Evolutionary conservation across 1,140 invertebrate genomes (phyloP), one percentile per base, ranked within the genome.

Genomic region (Drosophila sp.): DNA sequence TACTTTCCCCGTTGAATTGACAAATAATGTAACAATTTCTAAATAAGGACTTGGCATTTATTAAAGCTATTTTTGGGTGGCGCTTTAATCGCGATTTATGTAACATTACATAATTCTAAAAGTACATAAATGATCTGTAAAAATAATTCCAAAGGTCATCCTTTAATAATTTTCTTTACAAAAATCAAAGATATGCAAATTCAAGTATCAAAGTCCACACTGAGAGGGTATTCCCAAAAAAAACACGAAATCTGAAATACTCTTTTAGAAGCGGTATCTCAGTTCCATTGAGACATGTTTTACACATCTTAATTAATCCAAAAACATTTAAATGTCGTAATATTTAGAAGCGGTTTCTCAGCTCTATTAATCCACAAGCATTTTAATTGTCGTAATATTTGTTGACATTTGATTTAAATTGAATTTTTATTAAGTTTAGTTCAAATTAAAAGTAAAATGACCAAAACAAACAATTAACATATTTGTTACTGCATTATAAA

Each of bases 191-290:
- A 29, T 36, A 46, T 46, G 18, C 41, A 57, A 45, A 56, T 36
- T 57, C 9, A 27, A 63, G 54, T 29, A 16, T 34, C 66, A 83
- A 69, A 83, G 76, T 76, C 45, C 74, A 66, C 45, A 40, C 32
- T n/a, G 29, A 57, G 29, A 40, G 32, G 34, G 36, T 29, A 50
- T 54, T 48, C 51, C 70, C 59, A 69, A 53, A 36, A 72, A 38
- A 45, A 48, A 48, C 41, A 80, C 62, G 36, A 32, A 32, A 16
- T 48, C 13, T 45, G 14, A 2, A 4, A 48, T 34, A 61, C 43
- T 3, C 58, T 61, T 50, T 16, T 2, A 9, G n/a, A 50, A 50
- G n/a, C n/a, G 4, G 11, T 38, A 38, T 13, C 6, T 38, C 11
- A 38, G 36, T 38, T 38, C 8, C 4, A 5, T 7, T 0, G 11